These are phyloP conservation scores for Paracentrotus lividus DNA, from an alignment of 53 echinoderm and acorn worm species.

Conservation along the genomic window DNA sequence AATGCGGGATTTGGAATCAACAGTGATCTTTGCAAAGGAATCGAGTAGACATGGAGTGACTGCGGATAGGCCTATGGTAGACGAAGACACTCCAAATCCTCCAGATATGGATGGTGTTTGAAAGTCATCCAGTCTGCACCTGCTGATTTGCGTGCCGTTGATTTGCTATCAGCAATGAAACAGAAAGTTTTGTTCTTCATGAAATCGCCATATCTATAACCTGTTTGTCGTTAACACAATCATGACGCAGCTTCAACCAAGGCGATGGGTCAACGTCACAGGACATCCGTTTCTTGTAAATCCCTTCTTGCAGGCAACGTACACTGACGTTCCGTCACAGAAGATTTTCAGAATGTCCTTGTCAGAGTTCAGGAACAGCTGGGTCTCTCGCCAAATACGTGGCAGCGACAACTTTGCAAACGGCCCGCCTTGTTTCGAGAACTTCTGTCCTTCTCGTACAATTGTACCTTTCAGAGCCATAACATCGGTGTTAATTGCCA, in stretches of 20 bases:
- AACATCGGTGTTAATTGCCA: not conserved
- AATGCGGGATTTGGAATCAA: not conserved
- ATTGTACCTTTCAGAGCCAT: not conserved
- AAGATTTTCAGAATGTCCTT: not conserved
- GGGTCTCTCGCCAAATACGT: not conserved
- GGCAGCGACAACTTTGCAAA: not conserved
- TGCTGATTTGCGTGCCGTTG: not conserved
- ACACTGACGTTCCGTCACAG: not conserved
- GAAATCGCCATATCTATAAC: slow-evolving; percentile 7
- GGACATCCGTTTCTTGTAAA: slow-evolving; percentile 13
- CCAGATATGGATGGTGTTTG: not conserved
- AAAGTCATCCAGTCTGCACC: not conserved
- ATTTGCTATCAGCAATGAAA: not conserved
- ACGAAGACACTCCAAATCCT: too few species aligned
- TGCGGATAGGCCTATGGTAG: not conserved
- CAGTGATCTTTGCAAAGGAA: not conserved
- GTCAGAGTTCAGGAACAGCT: not conserved
- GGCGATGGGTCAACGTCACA: not conserved
- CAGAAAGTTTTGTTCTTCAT: not conserved
- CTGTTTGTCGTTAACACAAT: not conserved
- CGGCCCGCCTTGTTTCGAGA: not conserved
- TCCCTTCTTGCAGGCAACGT: slow-evolving; percentile 5
- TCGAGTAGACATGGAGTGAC: not conserved
- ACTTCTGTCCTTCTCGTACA: not conserved
- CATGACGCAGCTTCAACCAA: not conserved